Base-by-base conservation (phyloP, 2,797 vertebrate species). In the Sebastes steindachneri region DNA sequence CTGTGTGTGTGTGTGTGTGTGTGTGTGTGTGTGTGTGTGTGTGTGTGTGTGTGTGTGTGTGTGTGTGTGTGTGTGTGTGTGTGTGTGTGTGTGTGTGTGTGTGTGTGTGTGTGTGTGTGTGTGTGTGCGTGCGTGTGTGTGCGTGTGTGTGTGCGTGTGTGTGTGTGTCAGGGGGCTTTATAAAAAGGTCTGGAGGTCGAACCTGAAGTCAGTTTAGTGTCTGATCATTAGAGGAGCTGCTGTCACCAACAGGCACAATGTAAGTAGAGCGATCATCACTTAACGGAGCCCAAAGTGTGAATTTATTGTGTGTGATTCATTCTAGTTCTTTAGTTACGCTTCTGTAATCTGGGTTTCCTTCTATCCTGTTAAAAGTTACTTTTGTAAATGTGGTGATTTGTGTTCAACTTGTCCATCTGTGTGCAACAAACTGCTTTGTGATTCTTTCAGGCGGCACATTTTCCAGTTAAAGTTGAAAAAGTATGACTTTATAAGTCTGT, bases 101-200 rank as follows among this genome's bases (percentile, higher is more conserved):
- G n/a, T n/a, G n/a, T n/a, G n/a, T n/a, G n/a, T n/a, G n/a, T n/a
- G 37, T 28, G 69, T 15, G 33, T 48, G 63, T 48, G 70, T 58
- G 72, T 68, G 35, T 45, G 57, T 75, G 72, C 62, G 71, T 62
- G 70, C 35, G 59, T 23, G 55, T 80, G 80, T 57, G 57, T 19
- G 57, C 31, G 12, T 37, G 35, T 7, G 63, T 23, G 57, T 29
- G 59, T 29, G 29, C 53, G 64, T 37, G 60, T 73, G 62, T 69
- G 68, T 75, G 75, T 71, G 73, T 59, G 75, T 62, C 41, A 11
- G n/a, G 51, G 17, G 33, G 63, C 69, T 87, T 72, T 93, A 95
- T 95, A 95, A 92, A 59, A 94, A 90, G 87, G 88, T 85, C 79
- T 79, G 72, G 21, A 84, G 76, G 82, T 90, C 21, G 76, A 80